Conservation (phyloP, 2,797 vertebrate genomes). For the Mycteria americana region DNA sequence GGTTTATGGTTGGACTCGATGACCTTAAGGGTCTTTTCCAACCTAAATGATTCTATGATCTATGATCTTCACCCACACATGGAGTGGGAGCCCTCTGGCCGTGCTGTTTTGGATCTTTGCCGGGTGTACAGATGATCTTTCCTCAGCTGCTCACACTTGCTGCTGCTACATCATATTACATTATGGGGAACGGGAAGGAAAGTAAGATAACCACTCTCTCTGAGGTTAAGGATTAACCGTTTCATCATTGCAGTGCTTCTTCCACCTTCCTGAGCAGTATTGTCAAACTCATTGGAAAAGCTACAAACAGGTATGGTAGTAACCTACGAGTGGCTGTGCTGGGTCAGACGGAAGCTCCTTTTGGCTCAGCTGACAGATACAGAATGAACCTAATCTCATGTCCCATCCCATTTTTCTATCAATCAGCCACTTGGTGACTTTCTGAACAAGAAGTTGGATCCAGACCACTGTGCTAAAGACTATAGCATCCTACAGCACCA, state of each 20-base stretch:
- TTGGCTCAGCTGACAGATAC: background rate
- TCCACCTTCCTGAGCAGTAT: background rate
- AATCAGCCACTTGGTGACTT: background rate
- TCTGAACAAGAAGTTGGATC: background rate
- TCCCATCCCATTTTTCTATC: background rate
- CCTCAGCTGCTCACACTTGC: background rate
- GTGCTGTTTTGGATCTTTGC: background rate
- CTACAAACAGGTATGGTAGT: background rate
- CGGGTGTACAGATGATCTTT: background rate
- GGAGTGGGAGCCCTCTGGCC: rapidly evolving
- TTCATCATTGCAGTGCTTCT: background rate
- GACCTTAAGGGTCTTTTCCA: background rate
- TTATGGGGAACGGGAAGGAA: background rate
- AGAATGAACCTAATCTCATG: background rate
- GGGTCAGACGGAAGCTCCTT: background rate
- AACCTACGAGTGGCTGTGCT: background rate
- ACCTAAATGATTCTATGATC: background rate
- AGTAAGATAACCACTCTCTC: background rate
- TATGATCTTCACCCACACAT: background rate
- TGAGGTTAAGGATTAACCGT: background rate
- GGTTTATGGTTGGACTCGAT: rapidly evolving
- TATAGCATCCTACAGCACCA: background rate
- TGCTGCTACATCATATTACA: background rate
- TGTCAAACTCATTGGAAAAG: background rate
- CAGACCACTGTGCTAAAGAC: background rate